phyloP scores from a whole-genome alignment of 2,888 invertebrate genomes.

The Eulithis testata region DNA sequence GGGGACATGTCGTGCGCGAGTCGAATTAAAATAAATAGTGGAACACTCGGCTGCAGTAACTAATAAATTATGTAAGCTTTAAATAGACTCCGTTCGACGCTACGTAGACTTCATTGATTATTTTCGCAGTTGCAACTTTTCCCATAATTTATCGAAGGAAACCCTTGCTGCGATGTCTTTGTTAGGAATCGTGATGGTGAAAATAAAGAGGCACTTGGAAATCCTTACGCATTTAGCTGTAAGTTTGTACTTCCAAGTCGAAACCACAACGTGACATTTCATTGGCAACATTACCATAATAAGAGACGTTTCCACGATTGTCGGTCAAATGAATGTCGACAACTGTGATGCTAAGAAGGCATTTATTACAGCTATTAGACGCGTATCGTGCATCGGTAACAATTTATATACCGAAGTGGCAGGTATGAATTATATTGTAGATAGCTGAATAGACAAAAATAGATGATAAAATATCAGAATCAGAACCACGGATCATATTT shows the following conservation, averaged over 20 bases:
- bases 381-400: constrained; percentile 44
- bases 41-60: constrained; percentile 51
- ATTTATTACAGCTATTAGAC: constrained; percentile 66
- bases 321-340: constrained; percentile 58
- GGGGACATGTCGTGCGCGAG: constrained; percentile 49
- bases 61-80: constrained; percentile 60
- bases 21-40: constrained; percentile 50
- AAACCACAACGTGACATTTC: constrained; percentile 39
- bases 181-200: constrained; percentile 3
- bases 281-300: constrained; percentile 64
- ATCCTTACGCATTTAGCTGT: neutral
- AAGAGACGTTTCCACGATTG: constrained; percentile 56
- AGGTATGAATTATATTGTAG: constrained; percentile 50
- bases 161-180: constrained; percentile 26
- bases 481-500: constrained; percentile 26
- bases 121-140: constrained; percentile 55
- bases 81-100: constrained; percentile 40
- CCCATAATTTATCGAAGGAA: constrained; percentile 48
- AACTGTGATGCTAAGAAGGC: constrained; percentile 71
- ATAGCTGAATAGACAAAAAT: constrained; percentile 29
- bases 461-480: constrained; percentile 37
- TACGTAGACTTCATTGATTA: constrained; percentile 41
- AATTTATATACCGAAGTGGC: constrained; percentile 48
- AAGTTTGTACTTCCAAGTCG: constrained; percentile 12
- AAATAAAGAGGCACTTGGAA: constrained; percentile 9